Conservation (phyloP, 1,140 invertebrate genomes). For the Tribolium castaneum region DNA sequence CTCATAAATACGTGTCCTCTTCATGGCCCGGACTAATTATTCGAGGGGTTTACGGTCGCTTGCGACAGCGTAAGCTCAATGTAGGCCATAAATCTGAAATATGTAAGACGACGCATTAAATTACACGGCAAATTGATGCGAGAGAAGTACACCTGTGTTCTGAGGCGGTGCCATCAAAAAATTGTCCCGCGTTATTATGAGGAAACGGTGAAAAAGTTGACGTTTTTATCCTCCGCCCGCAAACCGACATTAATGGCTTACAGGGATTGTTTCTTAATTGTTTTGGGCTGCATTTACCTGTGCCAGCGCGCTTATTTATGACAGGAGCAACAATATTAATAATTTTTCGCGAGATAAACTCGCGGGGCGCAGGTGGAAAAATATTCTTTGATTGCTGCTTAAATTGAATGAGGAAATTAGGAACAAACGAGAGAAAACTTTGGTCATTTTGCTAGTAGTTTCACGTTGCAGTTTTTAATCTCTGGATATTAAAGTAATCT, state of each 20-base stretch:
- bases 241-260: slow-evolving; percentile 34
- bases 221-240: slow-evolving; percentile 26
- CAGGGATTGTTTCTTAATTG: slow-evolving; percentile 37
- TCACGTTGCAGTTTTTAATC: background rate
- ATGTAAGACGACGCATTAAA: slow-evolving; percentile 54
- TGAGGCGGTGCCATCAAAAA: slow-evolving; percentile 8
- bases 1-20: slow-evolving; percentile 16
- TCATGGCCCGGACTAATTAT: slow-evolving; percentile 38
- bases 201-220: slow-evolving; percentile 16
- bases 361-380: background rate
- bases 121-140: slow-evolving; percentile 50
- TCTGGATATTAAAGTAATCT: background rate
- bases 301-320: background rate
- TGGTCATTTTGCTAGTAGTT: background rate
- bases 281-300: slow-evolving; percentile 25
- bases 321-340: background rate
- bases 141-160: slow-evolving; percentile 48
- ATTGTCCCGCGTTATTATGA: slow-evolving; percentile 16
- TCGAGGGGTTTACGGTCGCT: slow-evolving; percentile 34
- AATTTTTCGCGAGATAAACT: background rate
- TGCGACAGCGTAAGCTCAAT: slow-evolving; percentile 44
- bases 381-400: too few relatives aligned
- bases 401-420: too few relatives aligned
- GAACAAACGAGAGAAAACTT: background rate
- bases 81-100: slow-evolving; percentile 51